A percentile compares a stretch with the other conserved stretches of the same genome.
Evolutionary conservation across 2,888 invertebrate species (phyloP).

Genomic region (Steromphala cineraria): DNA sequence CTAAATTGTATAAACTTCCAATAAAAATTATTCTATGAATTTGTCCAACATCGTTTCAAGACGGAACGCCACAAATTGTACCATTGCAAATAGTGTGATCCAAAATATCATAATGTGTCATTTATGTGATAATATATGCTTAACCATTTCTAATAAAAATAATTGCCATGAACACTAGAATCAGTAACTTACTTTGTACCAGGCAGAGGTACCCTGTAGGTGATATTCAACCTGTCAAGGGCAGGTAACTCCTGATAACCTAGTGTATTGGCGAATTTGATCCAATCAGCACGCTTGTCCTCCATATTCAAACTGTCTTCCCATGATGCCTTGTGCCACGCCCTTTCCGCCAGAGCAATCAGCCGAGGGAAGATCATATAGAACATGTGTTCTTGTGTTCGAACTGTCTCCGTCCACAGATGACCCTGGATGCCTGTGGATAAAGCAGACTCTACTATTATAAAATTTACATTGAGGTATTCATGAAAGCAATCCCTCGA

Average conservation of each 20-base stretch:
- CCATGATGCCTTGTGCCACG: constrained; percentile 69
- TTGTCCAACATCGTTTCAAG: too few relatives aligned
- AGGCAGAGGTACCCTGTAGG: constrained; percentile 60
- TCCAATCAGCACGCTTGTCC: constrained; percentile 36
- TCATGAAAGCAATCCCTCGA: too few relatives aligned
- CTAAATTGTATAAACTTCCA: too few relatives aligned
- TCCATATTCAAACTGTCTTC: constrained; percentile 40
- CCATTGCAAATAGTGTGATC: too few relatives aligned
- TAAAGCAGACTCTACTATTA: not conserved
- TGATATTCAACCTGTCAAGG: constrained; percentile 51
- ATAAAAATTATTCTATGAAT: too few relatives aligned
- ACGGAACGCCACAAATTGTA: too few relatives aligned
- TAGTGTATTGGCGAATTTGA: constrained; percentile 51
- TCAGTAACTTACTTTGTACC: constrained; percentile 45
- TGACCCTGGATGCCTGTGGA: constrained; percentile 66
- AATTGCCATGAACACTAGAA: too few relatives aligned
- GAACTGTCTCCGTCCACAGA: constrained; percentile 65
- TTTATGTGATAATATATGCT: too few relatives aligned
- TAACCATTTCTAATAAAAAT: too few relatives aligned
- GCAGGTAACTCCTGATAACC: constrained; percentile 53
- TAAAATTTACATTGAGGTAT: too few relatives aligned
- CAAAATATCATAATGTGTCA: too few relatives aligned
- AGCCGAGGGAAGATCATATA: constrained; percentile 62
- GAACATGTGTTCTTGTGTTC: constrained; percentile 48
- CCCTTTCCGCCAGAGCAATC: constrained; percentile 67